phyloP scores from a whole-genome alignment of 1,140 invertebrate species.

The Conus ventricosus region DNA sequence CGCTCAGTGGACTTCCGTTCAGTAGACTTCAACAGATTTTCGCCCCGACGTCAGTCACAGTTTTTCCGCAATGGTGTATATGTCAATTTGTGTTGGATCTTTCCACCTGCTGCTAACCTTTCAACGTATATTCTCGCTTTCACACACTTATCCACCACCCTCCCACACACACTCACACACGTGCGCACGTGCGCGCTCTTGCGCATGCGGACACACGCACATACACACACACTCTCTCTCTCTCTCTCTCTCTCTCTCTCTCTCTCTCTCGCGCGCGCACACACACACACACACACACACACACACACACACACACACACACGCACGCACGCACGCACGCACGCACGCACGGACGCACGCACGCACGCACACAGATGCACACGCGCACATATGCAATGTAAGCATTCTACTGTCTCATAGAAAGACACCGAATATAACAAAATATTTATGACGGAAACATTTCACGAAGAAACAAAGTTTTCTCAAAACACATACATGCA shows the following conservation, averaged over 20 bases:
- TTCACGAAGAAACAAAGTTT: too few relatives aligned
- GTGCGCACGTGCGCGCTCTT: background rate
- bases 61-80: too few relatives aligned
- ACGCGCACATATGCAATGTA: background rate
- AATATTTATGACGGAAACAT: too few relatives aligned
- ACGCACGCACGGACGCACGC: conserved; percentile 14
- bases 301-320: background rate
- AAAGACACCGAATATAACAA: too few relatives aligned
- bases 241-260: too few relatives aligned
- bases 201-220: conserved; percentile 35
- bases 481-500: too few relatives aligned
- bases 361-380: background rate
- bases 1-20: too few relatives aligned
- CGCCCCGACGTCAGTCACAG: too few relatives aligned
- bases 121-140: conserved; percentile 62
- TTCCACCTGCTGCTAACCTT: conserved; percentile 58
- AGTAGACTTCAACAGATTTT: too few relatives aligned
- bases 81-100: too few relatives aligned
- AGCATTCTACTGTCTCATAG: background rate
- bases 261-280: too few relatives aligned
- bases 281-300: background rate
- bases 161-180: background rate
- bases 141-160: conserved; percentile 62
- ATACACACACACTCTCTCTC: background rate
- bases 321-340: background rate